Percentiles rank a stretch among this genome's conserved stretches.
These are phyloP conservation scores for Orchesellides sinensis DNA, from an alignment of 2,888 invertebrate species.

Conservation along the genomic window DNA sequence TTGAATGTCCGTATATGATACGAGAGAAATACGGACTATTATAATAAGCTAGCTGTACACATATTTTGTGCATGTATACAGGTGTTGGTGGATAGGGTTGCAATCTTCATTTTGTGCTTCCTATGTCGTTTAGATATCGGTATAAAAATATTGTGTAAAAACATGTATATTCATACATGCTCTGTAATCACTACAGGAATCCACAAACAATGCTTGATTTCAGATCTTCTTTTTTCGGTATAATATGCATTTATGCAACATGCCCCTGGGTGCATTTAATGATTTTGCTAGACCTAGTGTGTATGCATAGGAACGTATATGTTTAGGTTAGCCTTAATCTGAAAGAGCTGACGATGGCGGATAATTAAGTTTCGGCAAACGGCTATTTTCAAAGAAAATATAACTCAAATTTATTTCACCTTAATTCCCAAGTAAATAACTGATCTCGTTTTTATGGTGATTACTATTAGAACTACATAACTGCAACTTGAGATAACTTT, in stretches of 20 bases:
- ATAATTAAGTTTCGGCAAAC: slow-evolving; percentile 59
- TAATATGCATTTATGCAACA: slow-evolving; percentile 28
- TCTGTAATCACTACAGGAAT: slow-evolving; percentile 12
- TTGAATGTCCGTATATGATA: too few species aligned
- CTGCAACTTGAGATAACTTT: too few species aligned
- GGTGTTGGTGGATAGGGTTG: slow-evolving; percentile 1
- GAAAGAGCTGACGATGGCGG: slow-evolving; percentile 4
- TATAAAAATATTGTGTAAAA: neutral
- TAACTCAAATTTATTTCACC: slow-evolving; percentile 5
- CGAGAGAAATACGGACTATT: too few species aligned
- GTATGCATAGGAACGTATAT: slow-evolving; percentile 21
- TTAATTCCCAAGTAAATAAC: too few species aligned
- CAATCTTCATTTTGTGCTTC: neutral
- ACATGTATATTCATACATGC: slow-evolving; percentile 3
- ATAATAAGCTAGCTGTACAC: too few species aligned
- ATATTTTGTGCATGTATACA: neutral
- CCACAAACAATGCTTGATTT: neutral
- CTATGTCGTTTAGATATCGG: neutral
- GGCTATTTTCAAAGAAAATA: slow-evolving; percentile 33
- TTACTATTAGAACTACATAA: slow-evolving; percentile 5
- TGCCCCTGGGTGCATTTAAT: slow-evolving; percentile 42
- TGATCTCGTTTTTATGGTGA: neutral
- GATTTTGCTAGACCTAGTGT: slow-evolving; percentile 3
- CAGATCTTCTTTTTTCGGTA: neutral
- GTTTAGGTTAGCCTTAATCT: too few species aligned